Base-by-base conservation (phyloP, 1,140 invertebrate genomes). In the Temnothorax nylanderi region DNA sequence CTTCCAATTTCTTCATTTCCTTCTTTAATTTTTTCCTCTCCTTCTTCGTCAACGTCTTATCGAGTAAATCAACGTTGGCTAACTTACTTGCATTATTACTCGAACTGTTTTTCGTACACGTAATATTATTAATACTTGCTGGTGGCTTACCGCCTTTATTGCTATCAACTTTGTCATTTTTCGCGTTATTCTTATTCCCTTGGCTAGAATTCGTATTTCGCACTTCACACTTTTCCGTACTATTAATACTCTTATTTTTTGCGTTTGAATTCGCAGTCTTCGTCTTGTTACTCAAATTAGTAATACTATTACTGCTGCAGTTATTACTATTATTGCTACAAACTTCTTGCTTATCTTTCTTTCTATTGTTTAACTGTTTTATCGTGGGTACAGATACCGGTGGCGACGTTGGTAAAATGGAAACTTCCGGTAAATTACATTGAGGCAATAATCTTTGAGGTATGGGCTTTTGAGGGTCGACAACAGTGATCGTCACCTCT, bases 401-500 rank as follows among this genome's bases (percentile, higher is more conserved):
- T 26, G 87, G 69, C 64, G 91, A 87, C 13, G 92, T 90, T 62
- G 94, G 95, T 87, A 95, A 91, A 86, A 95, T 95, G 6, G 95
- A 95, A 44, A 95, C 93, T 92, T 95, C 94, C 7, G 95, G 95
- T 71, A 95, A 86, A 74, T 94, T 93, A 76, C 92, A 91, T 67
- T 92, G 94, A 41, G 92, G 89, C 21, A 90, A 81, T 64, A 90
- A 69, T 89, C 93, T 94, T 65, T 95, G 94, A n/a, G 92, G 88
- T 11, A 88, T 72, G 18, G 93, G 93, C 56, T 95, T 95, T 44
- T 95, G 93, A 7, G 95, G 94, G 90, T 95, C 94, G 3, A 95
- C 95, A 2, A 95, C 94, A 0, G 95, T 95, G 75, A 95, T 96
- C 16, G 95, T 96, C 3, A 96, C 95, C 89, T 96, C 95, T 0